Evolutionary conservation across 2,113 vertebrate species (phyloP).

Genomic region (Dasypus novemcinctus): DNA sequence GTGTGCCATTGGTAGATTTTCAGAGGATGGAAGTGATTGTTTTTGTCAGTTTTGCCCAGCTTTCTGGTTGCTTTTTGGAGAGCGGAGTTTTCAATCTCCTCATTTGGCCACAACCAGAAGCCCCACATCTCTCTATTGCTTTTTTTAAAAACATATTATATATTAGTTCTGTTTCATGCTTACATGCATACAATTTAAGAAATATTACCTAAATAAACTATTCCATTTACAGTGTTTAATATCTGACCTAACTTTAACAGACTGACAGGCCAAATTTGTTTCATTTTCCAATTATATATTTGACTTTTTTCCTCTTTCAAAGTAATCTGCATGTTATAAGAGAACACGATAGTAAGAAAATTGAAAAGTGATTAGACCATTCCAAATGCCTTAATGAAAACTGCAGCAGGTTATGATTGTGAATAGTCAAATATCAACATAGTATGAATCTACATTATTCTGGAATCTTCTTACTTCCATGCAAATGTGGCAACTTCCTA

Average conservation of each 20-base stretch:
- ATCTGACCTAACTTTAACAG: background rate
- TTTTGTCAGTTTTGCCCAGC: background rate
- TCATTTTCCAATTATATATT: background rate
- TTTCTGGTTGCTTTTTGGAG: conserved; percentile 1
- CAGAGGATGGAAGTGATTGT: background rate
- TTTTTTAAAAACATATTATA: background rate
- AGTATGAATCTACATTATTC: background rate
- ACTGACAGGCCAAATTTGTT: background rate
- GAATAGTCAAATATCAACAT: background rate
- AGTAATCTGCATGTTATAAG: background rate
- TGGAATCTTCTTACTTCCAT: background rate
- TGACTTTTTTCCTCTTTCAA: background rate
- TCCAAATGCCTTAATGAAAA: background rate
- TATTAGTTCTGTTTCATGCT: background rate
- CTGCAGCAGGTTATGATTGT: background rate
- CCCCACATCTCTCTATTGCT: background rate
- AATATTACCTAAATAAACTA: background rate
- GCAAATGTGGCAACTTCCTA: background rate
- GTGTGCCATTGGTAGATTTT: background rate
- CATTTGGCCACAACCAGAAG: background rate
- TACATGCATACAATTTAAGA: background rate
- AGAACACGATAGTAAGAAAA: background rate
- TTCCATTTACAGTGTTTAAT: background rate
- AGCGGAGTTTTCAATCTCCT: background rate
- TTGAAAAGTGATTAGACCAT: background rate